A percentile compares a stretch with the other conserved stretches of the same genome.
phyloP scores from a whole-genome alignment of 2,797 vertebrate species.

The Australoheros facetus region DNA sequence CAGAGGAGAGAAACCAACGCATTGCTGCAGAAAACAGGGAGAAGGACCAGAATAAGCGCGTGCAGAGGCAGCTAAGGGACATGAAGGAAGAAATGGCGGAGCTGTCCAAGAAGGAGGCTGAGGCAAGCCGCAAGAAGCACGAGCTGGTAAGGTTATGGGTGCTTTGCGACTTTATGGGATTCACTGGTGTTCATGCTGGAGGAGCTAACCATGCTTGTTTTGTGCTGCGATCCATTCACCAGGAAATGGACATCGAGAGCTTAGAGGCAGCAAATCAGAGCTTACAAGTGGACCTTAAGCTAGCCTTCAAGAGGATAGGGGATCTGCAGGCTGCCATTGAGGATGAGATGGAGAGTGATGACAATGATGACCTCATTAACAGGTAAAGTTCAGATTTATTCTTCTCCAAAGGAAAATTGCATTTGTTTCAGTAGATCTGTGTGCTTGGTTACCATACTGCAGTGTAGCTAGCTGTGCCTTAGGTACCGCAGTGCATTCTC shows the following conservation, averaged over 20 bases:
- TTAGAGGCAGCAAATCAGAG: constrained; percentile 98
- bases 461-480: constrained; percentile 12
- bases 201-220: constrained; percentile 25
- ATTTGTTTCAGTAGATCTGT: constrained; percentile 17
- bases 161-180: constrained; percentile 15
- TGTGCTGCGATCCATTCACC: constrained; percentile 74
- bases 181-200: constrained; percentile 9
- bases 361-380: constrained; percentile 96
- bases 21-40: constrained; percentile 88
- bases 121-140: constrained; percentile 97
- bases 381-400: constrained; percentile 79
- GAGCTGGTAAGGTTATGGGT: constrained; percentile 86
- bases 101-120: constrained; percentile 92
- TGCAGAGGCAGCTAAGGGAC: constrained; percentile 93
- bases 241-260: constrained; percentile 99
- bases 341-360: constrained; percentile 98
- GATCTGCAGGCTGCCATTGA: constrained; percentile 98
- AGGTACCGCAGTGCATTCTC: neutral
- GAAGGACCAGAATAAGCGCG: constrained; percentile 96
- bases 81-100: constrained; percentile 96
- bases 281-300: constrained; percentile 94
- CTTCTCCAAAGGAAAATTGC: neutral
- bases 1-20: constrained; percentile 91
- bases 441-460: constrained; percentile 1
- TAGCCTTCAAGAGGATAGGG: constrained; percentile 98